Percentiles rank a stretch among this genome's conserved stretches.
phyloP scores from a whole-genome alignment of 23 tunicate genomes.

The Phallusia fumigata region DNA sequence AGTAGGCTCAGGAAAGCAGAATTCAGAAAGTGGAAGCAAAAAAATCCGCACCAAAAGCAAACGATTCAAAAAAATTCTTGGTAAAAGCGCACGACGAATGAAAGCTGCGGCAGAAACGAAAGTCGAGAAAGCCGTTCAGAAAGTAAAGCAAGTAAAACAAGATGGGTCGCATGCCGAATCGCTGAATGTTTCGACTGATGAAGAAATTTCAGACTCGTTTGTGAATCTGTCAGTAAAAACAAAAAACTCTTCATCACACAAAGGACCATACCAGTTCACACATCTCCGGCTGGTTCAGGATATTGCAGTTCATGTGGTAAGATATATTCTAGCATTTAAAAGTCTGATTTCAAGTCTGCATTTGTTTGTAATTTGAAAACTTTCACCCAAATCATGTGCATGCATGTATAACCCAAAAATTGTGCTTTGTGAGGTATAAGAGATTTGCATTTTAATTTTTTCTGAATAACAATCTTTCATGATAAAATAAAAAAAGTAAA shows the following conservation, averaged over 20 bases:
- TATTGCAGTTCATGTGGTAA: slow-evolving; percentile 89
- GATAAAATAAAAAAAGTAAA: too few relatives aligned
- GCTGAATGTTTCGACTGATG: slow-evolving; percentile 87
- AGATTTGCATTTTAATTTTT: too few relatives aligned
- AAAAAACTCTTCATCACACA: slow-evolving; percentile 71
- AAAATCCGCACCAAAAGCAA: slow-evolving; percentile 60
- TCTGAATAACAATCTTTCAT: too few relatives aligned
- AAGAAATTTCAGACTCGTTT: slow-evolving; percentile 61
- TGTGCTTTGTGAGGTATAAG: too few relatives aligned
- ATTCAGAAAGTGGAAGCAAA: slow-evolving; percentile 23
- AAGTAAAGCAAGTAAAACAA: slow-evolving; percentile 70
- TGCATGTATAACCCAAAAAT: too few relatives aligned
- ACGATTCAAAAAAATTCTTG: slow-evolving; percentile 60
- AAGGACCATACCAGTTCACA: slow-evolving; percentile 71
- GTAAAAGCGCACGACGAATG: slow-evolving; percentile 62
- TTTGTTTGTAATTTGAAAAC: too few relatives aligned
- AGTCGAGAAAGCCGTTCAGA: slow-evolving; percentile 82
- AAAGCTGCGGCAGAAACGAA: slow-evolving; percentile 67
- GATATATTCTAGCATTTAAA: slow-evolving; percentile 5
- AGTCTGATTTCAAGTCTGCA: too few relatives aligned
- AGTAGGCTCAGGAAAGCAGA: background rate
- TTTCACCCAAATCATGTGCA: too few relatives aligned
- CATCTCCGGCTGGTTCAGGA: slow-evolving; percentile 77
- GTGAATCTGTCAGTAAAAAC: slow-evolving; percentile 52
- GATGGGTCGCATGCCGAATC: slow-evolving; percentile 44